A percentile compares a stretch with the other conserved stretches of the same genome.
Conservation (phyloP, 2,888 invertebrate genomes). For the Neria commutata region DNA sequence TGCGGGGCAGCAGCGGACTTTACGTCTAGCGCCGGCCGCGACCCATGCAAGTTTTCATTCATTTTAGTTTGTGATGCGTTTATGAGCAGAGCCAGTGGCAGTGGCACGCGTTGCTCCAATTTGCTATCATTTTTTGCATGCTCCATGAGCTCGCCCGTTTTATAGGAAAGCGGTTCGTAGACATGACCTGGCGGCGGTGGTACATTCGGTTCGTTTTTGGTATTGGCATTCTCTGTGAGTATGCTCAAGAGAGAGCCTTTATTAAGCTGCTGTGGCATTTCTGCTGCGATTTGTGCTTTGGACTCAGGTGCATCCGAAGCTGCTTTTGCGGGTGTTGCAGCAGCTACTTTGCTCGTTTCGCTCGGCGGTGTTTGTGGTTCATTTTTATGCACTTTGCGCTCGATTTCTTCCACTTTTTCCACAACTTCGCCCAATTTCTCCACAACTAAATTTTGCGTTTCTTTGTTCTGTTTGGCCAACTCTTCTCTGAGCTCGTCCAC, state of each 20-base stretch:
- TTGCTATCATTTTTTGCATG: constrained; percentile 25
- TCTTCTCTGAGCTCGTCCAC: constrained; percentile 63
- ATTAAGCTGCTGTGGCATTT: constrained; percentile 5
- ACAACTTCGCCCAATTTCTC: constrained; percentile 53
- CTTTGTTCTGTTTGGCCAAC: constrained; percentile 58
- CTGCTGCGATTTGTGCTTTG: neutral
- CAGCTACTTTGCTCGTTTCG: constrained; percentile 3
- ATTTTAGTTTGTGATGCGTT: constrained; percentile 45
- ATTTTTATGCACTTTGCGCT: constrained; percentile 63
- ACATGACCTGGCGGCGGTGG: constrained; percentile 27
- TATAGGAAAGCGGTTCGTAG: constrained; percentile 57
- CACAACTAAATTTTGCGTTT: constrained; percentile 50
- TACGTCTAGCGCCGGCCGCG: neutral
- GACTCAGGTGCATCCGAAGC: neutral
- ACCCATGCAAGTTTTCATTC: constrained; percentile 17
- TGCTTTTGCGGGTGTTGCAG: neutral
- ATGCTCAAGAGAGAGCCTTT: constrained; percentile 46
- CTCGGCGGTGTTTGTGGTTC: constrained; percentile 9
- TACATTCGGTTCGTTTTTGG: constrained; percentile 38
- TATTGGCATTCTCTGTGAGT: constrained; percentile 42
- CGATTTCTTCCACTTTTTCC: constrained; percentile 59
- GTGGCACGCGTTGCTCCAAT: constrained; percentile 44
- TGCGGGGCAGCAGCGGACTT: neutral
- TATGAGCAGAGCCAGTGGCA: constrained; percentile 52
- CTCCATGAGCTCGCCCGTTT: constrained; percentile 47